phyloP scores from a whole-genome alignment of 2,888 invertebrate species.

The Pyrocoelia pectoralis region DNA sequence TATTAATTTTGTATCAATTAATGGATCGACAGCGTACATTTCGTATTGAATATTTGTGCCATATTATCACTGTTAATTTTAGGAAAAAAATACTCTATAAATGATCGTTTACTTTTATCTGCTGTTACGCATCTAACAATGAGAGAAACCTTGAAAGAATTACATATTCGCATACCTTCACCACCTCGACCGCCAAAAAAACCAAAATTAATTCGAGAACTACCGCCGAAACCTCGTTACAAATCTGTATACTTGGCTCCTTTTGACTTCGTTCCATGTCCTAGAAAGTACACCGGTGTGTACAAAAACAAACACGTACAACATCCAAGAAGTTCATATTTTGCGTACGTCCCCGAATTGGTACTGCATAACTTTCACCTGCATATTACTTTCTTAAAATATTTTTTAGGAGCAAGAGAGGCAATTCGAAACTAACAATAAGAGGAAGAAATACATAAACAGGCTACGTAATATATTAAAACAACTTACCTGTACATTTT shows the following conservation, averaged over 20 bases:
- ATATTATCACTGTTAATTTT: neutral
- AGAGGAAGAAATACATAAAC: neutral
- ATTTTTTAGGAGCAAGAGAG: neutral
- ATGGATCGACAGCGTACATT: slow-evolving; percentile 50
- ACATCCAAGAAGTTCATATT: slow-evolving; percentile 53
- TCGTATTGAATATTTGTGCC: neutral
- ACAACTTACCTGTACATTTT: neutral
- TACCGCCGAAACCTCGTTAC: slow-evolving; percentile 36
- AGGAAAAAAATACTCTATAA: slow-evolving; percentile 51
- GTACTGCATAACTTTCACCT: slow-evolving; percentile 35
- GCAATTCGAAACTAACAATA: neutral
- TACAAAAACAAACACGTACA: slow-evolving; percentile 50
- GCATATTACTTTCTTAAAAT: no score
- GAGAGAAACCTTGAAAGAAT: slow-evolving; percentile 52
- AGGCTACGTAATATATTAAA: neutral
- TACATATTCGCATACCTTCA: slow-evolving; percentile 58
- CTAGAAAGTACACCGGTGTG: slow-evolving; percentile 45
- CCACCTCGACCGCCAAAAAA: slow-evolving; percentile 46
- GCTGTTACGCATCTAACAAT: slow-evolving; percentile 56
- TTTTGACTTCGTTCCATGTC: slow-evolving; percentile 40
- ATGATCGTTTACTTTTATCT: slow-evolving; percentile 56
- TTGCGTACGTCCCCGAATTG: slow-evolving; percentile 48
- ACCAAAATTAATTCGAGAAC: slow-evolving; percentile 17
- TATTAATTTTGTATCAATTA: slow-evolving; percentile 54
- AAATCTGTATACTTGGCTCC: slow-evolving; percentile 54